Conservation (phyloP, 2,888 invertebrate species). For the Diloba caeruleocephala region DNA sequence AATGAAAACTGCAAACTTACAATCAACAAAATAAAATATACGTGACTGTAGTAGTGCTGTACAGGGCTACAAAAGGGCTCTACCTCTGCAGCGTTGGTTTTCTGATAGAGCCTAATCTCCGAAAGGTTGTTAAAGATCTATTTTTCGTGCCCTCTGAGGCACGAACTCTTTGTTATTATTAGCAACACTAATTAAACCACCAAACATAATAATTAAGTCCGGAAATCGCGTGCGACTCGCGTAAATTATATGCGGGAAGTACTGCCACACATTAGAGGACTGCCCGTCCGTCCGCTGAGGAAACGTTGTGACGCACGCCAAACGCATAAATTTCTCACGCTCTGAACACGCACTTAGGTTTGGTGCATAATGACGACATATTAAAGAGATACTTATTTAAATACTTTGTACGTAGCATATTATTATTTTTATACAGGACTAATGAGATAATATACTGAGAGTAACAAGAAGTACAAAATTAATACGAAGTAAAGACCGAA, state of each 20-base stretch:
- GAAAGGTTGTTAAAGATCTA: too few species aligned
- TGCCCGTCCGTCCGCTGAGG: slow-evolving; percentile 39
- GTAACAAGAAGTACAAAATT: too few species aligned
- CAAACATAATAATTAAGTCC: slow-evolving; percentile 31
- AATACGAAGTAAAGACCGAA: too few species aligned
- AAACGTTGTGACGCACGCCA: slow-evolving; percentile 39
- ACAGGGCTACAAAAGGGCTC: too few species aligned
- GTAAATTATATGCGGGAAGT: slow-evolving; percentile 37
- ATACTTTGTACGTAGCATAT: not conserved
- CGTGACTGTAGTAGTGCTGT: too few species aligned
- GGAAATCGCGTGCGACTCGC: slow-evolving; percentile 32
- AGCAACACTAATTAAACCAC: slow-evolving; percentile 22
- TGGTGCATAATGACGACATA: slow-evolving; percentile 25
- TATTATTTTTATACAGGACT: too few species aligned
- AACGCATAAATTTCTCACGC: slow-evolving; percentile 48
- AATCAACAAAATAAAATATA: too few species aligned
- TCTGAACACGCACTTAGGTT: slow-evolving; percentile 39
- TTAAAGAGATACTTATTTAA: not conserved
- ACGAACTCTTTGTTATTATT: slow-evolving; percentile 4
- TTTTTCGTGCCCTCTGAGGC: not conserved
- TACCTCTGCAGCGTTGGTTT: too few species aligned
- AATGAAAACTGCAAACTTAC: too few species aligned
- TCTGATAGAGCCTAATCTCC: too few species aligned
- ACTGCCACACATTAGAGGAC: slow-evolving; percentile 45
- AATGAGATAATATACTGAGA: too few species aligned